Percentiles rank a stretch among this genome's conserved stretches.
phyloP scores from a whole-genome alignment of 2,888 invertebrate species.

The Didymodactylos carnosus region DNA sequence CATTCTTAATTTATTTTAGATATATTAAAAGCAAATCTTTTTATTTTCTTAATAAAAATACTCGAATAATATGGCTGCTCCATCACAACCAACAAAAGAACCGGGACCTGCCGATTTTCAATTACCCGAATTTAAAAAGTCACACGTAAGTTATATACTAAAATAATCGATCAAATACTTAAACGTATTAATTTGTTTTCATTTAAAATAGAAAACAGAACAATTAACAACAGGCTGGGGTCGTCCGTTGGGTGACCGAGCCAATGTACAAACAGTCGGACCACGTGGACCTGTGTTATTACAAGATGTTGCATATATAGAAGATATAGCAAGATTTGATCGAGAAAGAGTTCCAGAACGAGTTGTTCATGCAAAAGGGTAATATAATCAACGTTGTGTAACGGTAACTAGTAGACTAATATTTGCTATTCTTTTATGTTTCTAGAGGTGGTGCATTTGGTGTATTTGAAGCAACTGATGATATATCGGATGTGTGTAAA shows the following conservation, averaged over 20 bases:
- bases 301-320: conserved; percentile 52
- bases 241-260: conserved; percentile 55
- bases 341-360: conserved; percentile 83
- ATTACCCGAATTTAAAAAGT: background rate
- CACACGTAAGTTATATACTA: background rate
- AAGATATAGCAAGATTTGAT: conserved; percentile 51
- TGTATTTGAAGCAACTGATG: conserved; percentile 38
- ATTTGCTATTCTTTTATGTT: background rate
- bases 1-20: too few relatives aligned
- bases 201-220: background rate
- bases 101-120: background rate
- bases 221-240: conserved; percentile 58
- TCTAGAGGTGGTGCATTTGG: conserved; percentile 34
- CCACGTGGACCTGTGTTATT: conserved; percentile 63
- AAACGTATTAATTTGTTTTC: background rate
- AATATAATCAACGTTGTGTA: too few relatives aligned
- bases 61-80: background rate
- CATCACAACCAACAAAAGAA: background rate
- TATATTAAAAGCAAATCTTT: too few relatives aligned
- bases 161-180: background rate
- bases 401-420: background rate
- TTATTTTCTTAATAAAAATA: too few relatives aligned
- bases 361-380: conserved; percentile 75
- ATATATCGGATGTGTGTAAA: conserved; percentile 36
- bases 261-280: conserved; percentile 61